Base-by-base conservation (phyloP, 2,113 vertebrate genomes). In the Onychostruthus taczanowskii region DNA sequence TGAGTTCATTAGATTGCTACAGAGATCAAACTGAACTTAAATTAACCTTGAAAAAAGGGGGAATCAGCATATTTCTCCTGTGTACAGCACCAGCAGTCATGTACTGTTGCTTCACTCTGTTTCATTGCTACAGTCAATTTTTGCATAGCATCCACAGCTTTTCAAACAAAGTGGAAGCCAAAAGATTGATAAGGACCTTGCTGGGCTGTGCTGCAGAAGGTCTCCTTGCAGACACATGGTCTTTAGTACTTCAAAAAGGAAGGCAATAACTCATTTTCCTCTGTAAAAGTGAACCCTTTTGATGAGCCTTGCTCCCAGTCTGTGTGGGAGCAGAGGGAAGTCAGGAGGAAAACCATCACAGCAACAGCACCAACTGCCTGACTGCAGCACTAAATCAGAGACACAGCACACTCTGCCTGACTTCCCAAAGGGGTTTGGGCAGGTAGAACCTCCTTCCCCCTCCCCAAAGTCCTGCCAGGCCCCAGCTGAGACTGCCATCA, bases 1-100 rank as follows among this genome's bases (percentile, higher is more conserved):
- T 66, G 83, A 88, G 59, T 46, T 79, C 85, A 70, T 52, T 49
- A 20, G 37, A 59, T 44, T 83, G 90, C 79, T 76, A 49, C 58
- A 68, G 1, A 76, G 88, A 90, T 91, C 77, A 87, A 91, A 41
- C 63, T 78, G 81, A 96, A 95, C 89, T 89, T 69, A 53, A 82
- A 91, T 72, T 79, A 87, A 95, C 87, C 81, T 67, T 49, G 27
- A 11, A 66, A 66, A 90, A 84, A 63, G 22, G 16, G 18, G 23
- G 52, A 91, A 72, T 95, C 77, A 87, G 73, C 81, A 53, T n/a
- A 55, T 82, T 89, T 89, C 61, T 87, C 52, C 43, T 50, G 56
- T 35, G 50, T 18, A 35, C 52, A 81, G 66, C 43, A 91, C 49
- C 61, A 67, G 74, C 53, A 37, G 35, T 84, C 4, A 0, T 59